phyloP scores from a whole-genome alignment of 2,113 vertebrate genomes.

The Herpailurus yagouaroundi region DNA sequence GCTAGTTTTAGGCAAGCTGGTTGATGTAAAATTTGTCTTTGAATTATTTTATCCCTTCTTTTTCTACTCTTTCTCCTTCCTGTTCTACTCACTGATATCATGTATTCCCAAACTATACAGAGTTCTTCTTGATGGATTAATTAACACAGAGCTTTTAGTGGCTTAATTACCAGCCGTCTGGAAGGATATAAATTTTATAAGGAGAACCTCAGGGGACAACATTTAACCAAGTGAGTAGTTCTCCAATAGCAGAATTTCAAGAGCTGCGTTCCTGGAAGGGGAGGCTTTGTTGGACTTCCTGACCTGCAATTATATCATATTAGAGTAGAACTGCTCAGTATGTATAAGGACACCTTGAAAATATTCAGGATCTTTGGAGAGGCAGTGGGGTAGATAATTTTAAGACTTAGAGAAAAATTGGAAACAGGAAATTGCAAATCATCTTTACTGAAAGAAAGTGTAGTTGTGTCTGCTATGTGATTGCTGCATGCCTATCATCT shows the following conservation, averaged over 20 bases:
- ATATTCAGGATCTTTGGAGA: slow-evolving; percentile 9
- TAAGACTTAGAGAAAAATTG: slow-evolving; percentile 10
- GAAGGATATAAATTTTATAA: slow-evolving; percentile 39
- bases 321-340: not conserved
- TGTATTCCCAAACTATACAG: not conserved
- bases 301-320: not conserved
- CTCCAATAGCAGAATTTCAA: slow-evolving; percentile 33
- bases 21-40: not conserved
- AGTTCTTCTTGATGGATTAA: slow-evolving; percentile 7
- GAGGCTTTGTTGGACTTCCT: not conserved
- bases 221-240: slow-evolving; percentile 29
- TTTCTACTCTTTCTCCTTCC: not conserved
- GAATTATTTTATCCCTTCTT: not conserved
- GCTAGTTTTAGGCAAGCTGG: not conserved
- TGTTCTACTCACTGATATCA: not conserved
- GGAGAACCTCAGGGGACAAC: slow-evolving; percentile 11
- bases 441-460: slow-evolving; percentile 10
- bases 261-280: slow-evolving; percentile 33
- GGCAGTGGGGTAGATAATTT: not conserved
- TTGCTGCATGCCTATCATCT: not conserved
- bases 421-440: slow-evolving; percentile 19
- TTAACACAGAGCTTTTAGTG: slow-evolving; percentile 28
- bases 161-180: slow-evolving; percentile 36
- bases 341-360: not conserved
- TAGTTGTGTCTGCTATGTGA: not conserved